phyloP scores from a whole-genome alignment of 1,140 invertebrate genomes.

The Ceratina australensis region DNA sequence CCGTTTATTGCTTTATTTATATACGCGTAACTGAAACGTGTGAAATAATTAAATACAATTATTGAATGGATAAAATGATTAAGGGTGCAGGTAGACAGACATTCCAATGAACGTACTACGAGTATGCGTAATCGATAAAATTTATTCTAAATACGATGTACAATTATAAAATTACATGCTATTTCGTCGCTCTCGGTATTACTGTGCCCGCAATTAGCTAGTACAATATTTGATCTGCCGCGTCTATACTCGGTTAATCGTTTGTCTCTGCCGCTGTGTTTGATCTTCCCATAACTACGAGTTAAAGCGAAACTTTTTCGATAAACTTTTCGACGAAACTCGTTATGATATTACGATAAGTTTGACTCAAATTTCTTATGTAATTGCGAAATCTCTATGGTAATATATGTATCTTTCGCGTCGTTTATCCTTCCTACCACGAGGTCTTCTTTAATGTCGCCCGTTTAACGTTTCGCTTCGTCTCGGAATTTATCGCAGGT shows the following conservation, averaged over 20 bases:
- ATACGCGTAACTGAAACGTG: neutral
- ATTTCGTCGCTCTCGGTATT: neutral
- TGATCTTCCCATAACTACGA: neutral
- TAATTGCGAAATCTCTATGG: neutral
- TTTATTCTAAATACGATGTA: constrained; percentile 31
- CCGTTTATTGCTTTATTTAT: constrained; percentile 30
- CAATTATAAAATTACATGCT: neutral
- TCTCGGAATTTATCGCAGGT: constrained; percentile 37
- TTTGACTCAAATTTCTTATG: neutral
- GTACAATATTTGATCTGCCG: neutral
- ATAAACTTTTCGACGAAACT: neutral
- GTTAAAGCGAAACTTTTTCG: neutral
- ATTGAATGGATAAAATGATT: neutral
- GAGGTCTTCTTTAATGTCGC: constrained; percentile 2
- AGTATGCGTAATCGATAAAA: neutral
- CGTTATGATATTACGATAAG: neutral
- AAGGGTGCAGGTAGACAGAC: neutral
- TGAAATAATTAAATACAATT: constrained; percentile 2
- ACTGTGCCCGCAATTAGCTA: too few species aligned
- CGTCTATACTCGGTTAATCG: neutral
- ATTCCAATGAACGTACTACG: neutral
- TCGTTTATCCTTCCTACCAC: neutral
- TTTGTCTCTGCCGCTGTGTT: neutral
- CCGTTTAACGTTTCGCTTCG: constrained; percentile 25
- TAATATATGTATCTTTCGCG: neutral